Percentiles rank a stretch among this genome's conserved stretches.
Conservation (phyloP, 2,888 invertebrate genomes). For the Cantharis flavilabris region DNA sequence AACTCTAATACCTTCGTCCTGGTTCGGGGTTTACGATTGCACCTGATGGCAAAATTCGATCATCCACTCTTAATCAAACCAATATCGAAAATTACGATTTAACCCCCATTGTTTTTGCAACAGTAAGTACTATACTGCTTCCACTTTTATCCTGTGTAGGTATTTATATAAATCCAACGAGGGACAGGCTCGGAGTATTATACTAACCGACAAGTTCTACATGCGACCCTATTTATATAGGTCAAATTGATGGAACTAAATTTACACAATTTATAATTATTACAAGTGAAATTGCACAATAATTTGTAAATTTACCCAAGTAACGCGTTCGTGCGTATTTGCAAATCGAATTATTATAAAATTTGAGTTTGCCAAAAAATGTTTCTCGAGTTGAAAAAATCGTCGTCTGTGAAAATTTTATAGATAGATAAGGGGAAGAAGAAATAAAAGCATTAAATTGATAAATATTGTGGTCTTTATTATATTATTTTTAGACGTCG, state of each 20-base stretch:
- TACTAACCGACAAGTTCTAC: neutral
- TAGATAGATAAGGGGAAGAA: slow-evolving; percentile 11
- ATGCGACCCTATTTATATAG: neutral
- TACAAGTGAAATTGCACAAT: too few species aligned
- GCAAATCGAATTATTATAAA: neutral
- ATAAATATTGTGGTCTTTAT: slow-evolving; percentile 21
- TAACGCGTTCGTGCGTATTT: neutral
- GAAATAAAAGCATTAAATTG: slow-evolving; percentile 15
- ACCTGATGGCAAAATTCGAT: slow-evolving; percentile 29
- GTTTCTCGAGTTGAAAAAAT: neutral
- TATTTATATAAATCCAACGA: neutral
- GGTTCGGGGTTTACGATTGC: slow-evolving; percentile 25
- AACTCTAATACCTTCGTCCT: slow-evolving; percentile 16
- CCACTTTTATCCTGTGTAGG: neutral
- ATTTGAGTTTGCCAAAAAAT: neutral
- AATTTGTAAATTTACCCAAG: too few species aligned
- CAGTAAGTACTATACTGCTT: neutral
- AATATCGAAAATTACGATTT: slow-evolving; percentile 9
- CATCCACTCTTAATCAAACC: slow-evolving; percentile 25
- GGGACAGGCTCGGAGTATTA: neutral
- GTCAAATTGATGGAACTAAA: neutral
- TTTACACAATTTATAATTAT: too few species aligned
- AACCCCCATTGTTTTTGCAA: neutral
- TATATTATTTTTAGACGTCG: slow-evolving; percentile 15
- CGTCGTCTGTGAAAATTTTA: neutral